Evolutionary conservation across 2,888 invertebrate genomes (phyloP), one percentile per base, ranked within the genome.

Genomic region (Pheosia gnoma): DNA sequence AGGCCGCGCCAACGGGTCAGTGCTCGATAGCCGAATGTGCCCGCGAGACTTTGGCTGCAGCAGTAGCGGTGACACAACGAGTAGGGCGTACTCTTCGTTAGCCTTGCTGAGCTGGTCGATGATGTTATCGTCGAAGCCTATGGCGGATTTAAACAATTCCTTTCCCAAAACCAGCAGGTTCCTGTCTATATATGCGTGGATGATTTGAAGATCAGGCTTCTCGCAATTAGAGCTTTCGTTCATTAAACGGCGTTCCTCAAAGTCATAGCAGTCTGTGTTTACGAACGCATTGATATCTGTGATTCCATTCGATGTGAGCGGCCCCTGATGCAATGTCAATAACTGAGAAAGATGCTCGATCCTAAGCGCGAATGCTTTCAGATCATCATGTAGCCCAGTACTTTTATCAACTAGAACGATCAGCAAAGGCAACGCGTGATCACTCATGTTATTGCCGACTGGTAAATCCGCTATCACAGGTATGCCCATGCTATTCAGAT

Each of bases 201-300:
- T 82, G 4, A 84, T 57, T 62, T 90, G 89, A 45, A 82, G 36
- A 3, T 78, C 79, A 0, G 90, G 88, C 25, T 85, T 37, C 37
- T 83, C 76, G 64, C 90, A 90, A 8, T 82, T 25, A 3, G 25
- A 11, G 3, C 45, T 59, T 4, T 62, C 68, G 57, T 78, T 75
- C 0, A 64, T 36, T 10, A 89, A 70, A n/a, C 57, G 71, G 3
- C 75, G 72, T 0, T 54, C 62, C 0, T 68, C 55, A n/a, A 71
- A 78, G 61, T 87, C 78, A 63, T 87, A 90, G 61, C 90, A 90
- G 8, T 69, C 58, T 0, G 83, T 81, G 67, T 90, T 90, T 0
- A 77, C 52, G 54, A 90, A 86, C 0, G 78, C 66, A 10, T 72
- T 78, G 9, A 85, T 62, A 59, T 89, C 88, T 0, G 84, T 82